Evolutionary conservation across 1,140 invertebrate species (phyloP), one percentile per base, ranked within the genome.

Genomic region (Drosophila nigrodunni): DNA sequence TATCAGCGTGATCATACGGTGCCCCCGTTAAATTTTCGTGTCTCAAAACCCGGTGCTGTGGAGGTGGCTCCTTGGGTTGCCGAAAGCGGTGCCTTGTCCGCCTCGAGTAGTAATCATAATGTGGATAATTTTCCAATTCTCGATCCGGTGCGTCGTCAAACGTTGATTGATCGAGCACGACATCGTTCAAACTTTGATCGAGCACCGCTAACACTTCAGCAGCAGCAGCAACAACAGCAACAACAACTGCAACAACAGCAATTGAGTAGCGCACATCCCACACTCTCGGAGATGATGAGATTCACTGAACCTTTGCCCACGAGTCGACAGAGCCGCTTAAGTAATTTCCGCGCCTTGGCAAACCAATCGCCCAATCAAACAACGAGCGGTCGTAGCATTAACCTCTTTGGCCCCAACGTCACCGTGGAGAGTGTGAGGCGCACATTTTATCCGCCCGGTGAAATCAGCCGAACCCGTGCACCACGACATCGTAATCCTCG

Each of bases 301-400:
- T 69, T 41, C 57, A 74, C 41, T 49, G 71, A 74, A 25, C 71
- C 65, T 8, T 13, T 69, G 49, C 57, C 71, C 21, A 69, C 71
- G 9, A 74, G 41, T 70, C 66, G 72, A 1, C 7, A 15, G 0
- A 61, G 9, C 57, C 72, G 72, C 3, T 7, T 62, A 0, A 4
- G 11, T 15, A 57, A 50, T 18, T 41, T 61, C 47, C 58, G 71
- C 2, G 34, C 41, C 3, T 11, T 74, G 11, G 8, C 49, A 37
- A 70, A 18, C 21, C 72, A 62, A 7, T 39, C 58, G 13, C n/a
- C 50, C 2, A 70, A 43, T 34, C 65, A 46, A 6, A 15, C 39
- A 0, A 7, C 7, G 58, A 70, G 15, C 30, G 50, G 44, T 15
- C 72, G 72, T 10, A 44, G 7, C 25, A 11, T 70, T 1, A 70